Conservation (phyloP, 2,888 invertebrate species). For the Unio pictorum region DNA sequence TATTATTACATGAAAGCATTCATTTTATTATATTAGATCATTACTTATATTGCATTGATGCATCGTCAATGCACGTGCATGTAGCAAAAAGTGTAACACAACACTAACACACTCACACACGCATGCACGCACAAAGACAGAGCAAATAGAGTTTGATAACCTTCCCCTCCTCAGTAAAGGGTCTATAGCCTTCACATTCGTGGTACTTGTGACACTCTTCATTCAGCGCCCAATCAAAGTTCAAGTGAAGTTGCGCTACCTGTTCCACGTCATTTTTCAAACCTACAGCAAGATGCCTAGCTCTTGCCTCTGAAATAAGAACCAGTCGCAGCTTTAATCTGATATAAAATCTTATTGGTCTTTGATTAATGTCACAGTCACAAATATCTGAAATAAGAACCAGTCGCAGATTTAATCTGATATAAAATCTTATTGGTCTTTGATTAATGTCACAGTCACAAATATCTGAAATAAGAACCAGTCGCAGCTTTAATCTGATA, state of each 20-base stretch:
- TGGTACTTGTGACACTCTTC: constrained; percentile 42
- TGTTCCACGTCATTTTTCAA: constrained; percentile 51
- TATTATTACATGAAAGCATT: too few species aligned
- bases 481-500: too few species aligned
- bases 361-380: too few species aligned
- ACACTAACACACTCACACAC: too few species aligned
- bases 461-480: too few species aligned
- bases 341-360: not conserved
- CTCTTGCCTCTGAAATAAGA: constrained; percentile 37
- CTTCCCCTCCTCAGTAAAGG: constrained; percentile 41
- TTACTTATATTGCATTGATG: not conserved
- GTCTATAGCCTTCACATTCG: constrained; percentile 39
- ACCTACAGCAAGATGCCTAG: constrained; percentile 38
- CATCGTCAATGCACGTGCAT: not conserved
- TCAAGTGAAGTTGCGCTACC: constrained; percentile 26
- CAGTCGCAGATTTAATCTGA: too few species aligned
- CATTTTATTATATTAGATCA: too few species aligned
- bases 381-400: not conserved
- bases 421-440: too few species aligned
- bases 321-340: not conserved
- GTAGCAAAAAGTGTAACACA: not conserved
- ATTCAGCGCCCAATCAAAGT: constrained; percentile 52
- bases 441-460: too few species aligned
- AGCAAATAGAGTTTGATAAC: constrained; percentile 14
- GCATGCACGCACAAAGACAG: too few species aligned